These are phyloP conservation scores for Callaeas wilsoni DNA, from an alignment of 2,113 vertebrate genomes.

Conservation along the genomic window DNA sequence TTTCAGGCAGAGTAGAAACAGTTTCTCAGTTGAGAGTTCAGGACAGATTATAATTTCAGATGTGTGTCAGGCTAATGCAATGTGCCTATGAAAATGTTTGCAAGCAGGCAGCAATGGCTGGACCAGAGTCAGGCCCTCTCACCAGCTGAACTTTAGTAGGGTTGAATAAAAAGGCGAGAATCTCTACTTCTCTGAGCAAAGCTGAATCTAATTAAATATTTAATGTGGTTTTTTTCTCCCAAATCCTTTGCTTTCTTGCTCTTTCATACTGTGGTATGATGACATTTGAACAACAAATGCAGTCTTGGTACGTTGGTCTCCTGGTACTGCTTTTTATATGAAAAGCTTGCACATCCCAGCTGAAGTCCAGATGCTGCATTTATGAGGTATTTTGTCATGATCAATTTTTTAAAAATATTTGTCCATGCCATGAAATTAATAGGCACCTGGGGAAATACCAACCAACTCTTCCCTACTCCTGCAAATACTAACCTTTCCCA, in stretches of 20 bases:
- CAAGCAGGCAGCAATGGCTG: not conserved
- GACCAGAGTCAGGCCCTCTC: not conserved
- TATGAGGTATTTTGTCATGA: conserved; percentile 13
- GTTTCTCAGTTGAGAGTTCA: not conserved
- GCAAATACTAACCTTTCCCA: conserved; percentile 14
- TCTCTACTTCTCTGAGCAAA: not conserved
- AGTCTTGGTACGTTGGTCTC: conserved; percentile 17
- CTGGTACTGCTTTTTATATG: conserved; percentile 5
- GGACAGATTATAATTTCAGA: conserved; percentile 46
- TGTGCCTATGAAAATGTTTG: not conserved
- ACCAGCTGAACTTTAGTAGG: not conserved
- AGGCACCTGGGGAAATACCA: conserved; percentile 27
- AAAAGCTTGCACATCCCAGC: conserved; percentile 10
- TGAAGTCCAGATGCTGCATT: conserved; percentile 54
- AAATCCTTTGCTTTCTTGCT: conserved; percentile 47
- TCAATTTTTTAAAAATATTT: conserved; percentile 47
- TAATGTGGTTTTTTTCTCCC: not conserved
- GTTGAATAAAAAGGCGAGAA: not conserved
- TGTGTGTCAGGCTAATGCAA: not conserved
- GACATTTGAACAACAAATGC: conserved; percentile 57
- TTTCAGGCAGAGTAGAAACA: not conserved
- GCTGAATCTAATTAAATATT: conserved; percentile 25
- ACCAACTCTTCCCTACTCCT: not conserved
- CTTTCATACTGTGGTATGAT: conserved; percentile 3
- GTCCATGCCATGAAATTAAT: conserved; percentile 26